Evolutionary conservation across 2,113 vertebrate genomes (phyloP).

Genomic region (Chiloscyllium plagiosum): DNA sequence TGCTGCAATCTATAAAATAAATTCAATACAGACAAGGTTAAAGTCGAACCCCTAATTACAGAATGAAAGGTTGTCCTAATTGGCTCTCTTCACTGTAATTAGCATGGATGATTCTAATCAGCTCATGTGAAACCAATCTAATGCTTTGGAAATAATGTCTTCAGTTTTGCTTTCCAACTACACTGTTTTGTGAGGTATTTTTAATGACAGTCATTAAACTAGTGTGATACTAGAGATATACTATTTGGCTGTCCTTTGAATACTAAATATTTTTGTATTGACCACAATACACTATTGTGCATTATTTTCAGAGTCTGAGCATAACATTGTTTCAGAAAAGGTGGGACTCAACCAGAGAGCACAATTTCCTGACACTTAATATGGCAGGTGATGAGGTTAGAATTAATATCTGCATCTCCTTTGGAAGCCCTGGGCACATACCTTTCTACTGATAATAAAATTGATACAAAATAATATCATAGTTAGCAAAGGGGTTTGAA

Average conservation of each 20-base stretch:
- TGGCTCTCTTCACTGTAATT: conserved; percentile 95
- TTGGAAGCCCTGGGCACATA: not conserved
- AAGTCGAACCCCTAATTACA: conserved; percentile 88
- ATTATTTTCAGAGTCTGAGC: not conserved
- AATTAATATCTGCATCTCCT: not conserved
- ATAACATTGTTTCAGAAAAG: not conserved
- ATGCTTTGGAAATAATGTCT: conserved; percentile 82
- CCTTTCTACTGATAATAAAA: not conserved
- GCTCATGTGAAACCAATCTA: conserved; percentile 92
- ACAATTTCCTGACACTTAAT: not conserved
- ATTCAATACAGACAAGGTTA: conserved; percentile 76
- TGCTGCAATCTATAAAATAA: conserved; percentile 62
- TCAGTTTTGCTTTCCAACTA: conserved; percentile 80
- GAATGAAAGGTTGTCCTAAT: conserved; percentile 92
- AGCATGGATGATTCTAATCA: conserved; percentile 90
- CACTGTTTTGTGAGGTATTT: conserved; percentile 34
- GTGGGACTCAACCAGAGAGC: not conserved
- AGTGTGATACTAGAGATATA: not conserved
- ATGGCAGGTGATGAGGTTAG: not conserved
- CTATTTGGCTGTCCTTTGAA: conserved; percentile 21
- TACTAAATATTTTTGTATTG: not conserved
- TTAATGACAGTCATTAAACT: conserved; percentile 35
- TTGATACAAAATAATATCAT: not conserved
- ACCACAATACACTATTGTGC: not conserved
- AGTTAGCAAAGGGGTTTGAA: not conserved